Percentiles rank a stretch among this genome's conserved stretches.
Conservation (phyloP, 2,888 invertebrate genomes). For the Cephalotes varians region DNA sequence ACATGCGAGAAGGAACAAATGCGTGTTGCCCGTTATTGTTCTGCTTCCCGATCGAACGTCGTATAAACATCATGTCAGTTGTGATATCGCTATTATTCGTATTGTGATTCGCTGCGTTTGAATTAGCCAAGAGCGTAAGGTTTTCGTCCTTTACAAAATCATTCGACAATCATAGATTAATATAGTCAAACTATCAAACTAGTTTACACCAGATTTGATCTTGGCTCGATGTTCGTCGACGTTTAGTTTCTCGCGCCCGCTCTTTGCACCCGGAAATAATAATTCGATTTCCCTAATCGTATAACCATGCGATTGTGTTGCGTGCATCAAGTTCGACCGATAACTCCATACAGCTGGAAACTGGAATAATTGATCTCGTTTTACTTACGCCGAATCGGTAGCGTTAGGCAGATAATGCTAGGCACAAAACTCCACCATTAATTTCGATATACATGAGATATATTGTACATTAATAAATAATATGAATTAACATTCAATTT, state of each 20-base stretch:
- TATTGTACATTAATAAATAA: conserved; percentile 7
- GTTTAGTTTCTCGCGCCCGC: conserved; percentile 36
- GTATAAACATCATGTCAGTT: neutral
- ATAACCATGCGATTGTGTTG: conserved; percentile 37
- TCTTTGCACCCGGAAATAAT: conserved; percentile 47
- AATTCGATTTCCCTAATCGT: conserved; percentile 47
- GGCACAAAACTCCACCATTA: conserved; percentile 57
- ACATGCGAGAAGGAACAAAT: neutral
- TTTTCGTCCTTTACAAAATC: conserved; percentile 6
- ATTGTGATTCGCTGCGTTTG: neutral
- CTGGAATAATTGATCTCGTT: conserved; percentile 57
- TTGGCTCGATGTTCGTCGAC: conserved; percentile 24
- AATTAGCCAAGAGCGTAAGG: neutral
- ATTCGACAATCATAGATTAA: neutral
- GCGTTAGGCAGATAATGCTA: conserved; percentile 50
- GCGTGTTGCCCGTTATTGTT: neutral
- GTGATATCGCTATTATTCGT: neutral
- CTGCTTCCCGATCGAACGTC: neutral
- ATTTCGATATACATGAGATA: conserved; percentile 23
- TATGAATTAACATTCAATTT: neutral
- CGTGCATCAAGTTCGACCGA: conserved; percentile 35
- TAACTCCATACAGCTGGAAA: conserved; percentile 46
- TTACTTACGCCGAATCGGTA: conserved; percentile 19
- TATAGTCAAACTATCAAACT: conserved; percentile 9
- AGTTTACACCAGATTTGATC: conserved; percentile 17